Evolutionary conservation across 2,113 vertebrate genomes (phyloP).

Genomic region (Misgurnus mizolepis): DNA sequence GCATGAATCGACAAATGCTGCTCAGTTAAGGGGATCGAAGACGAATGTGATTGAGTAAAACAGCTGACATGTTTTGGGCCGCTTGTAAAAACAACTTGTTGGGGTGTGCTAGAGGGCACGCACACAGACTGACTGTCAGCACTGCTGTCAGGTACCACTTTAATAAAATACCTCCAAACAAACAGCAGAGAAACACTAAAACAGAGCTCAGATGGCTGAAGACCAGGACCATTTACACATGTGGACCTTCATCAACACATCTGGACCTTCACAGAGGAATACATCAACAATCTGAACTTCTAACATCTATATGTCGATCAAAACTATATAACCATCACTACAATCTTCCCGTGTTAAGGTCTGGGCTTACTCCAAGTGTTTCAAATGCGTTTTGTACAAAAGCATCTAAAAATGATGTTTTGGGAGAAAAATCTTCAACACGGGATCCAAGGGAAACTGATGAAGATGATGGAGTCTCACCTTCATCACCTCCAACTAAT

Average conservation of each 20-base stretch:
- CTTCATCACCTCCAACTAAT: slow-evolving; percentile 50
- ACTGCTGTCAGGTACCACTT: slow-evolving; percentile 6
- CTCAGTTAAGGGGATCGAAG: neutral
- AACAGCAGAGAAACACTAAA: neutral
- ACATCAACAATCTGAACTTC: neutral
- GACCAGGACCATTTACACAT: neutral
- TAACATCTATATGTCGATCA: neutral
- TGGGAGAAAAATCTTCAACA: neutral
- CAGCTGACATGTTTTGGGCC: slow-evolving; percentile 53
- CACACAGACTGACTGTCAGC: slow-evolving; percentile 28
- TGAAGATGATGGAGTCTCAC: neutral
- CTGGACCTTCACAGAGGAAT: slow-evolving; percentile 8
- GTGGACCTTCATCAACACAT: neutral
- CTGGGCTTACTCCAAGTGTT: neutral
- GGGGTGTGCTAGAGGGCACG: slow-evolving; percentile 54
- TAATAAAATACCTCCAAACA: neutral
- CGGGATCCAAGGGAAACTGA: slow-evolving; percentile 35
- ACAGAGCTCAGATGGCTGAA: slow-evolving; percentile 33
- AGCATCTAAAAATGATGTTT: slow-evolving; percentile 31
- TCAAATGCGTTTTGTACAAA: slow-evolving; percentile 43
- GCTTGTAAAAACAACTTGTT: slow-evolving; percentile 47
- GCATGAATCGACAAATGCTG: neutral
- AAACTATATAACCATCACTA: neutral
- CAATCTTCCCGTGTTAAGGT: neutral
- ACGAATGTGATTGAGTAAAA: neutral